These are phyloP conservation scores for Drosophila erecta DNA, from an alignment of 1,140 invertebrate species.

Conservation along the genomic window DNA sequence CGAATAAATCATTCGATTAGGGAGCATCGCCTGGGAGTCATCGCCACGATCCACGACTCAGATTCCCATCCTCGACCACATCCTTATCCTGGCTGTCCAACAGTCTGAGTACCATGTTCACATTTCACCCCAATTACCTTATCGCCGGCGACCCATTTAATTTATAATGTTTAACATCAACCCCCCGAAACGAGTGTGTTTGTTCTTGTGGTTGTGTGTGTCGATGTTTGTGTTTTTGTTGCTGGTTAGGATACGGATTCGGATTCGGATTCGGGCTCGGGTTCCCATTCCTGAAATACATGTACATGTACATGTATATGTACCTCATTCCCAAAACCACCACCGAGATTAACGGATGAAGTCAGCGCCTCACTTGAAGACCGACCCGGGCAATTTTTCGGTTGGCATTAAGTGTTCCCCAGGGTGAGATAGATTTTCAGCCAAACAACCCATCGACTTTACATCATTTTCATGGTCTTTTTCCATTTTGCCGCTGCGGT, in stretches of 20 bases:
- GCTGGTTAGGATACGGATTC: neutral
- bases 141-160: conserved; percentile 81
- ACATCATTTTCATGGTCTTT: conserved; percentile 81
- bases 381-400: conserved; percentile 73
- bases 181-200: conserved; percentile 33
- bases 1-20: conserved; percentile 79
- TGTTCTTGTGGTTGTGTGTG: conserved; percentile 33
- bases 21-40: conserved; percentile 17
- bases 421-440: conserved; percentile 82
- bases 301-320: neutral
- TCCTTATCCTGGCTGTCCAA: neutral
- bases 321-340: conserved; percentile 21
- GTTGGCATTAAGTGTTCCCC: conserved; percentile 83
- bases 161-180: conserved; percentile 83
- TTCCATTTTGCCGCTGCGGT: conserved; percentile 77
- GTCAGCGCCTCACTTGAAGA: conserved; percentile 67
- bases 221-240: neutral
- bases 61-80: conserved; percentile 1
- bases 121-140: conserved; percentile 84
- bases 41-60: neutral
- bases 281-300: conserved; percentile 7
- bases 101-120: conserved; percentile 52
- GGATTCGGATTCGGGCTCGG: neutral
- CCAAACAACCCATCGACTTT: conserved; percentile 67
- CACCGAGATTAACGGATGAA: conserved; percentile 77